Percentiles rank a stretch among this genome's conserved stretches.
These are phyloP conservation scores for Sphinx pinastri DNA, from an alignment of 2,888 invertebrate genomes.

Conservation along the genomic window DNA sequence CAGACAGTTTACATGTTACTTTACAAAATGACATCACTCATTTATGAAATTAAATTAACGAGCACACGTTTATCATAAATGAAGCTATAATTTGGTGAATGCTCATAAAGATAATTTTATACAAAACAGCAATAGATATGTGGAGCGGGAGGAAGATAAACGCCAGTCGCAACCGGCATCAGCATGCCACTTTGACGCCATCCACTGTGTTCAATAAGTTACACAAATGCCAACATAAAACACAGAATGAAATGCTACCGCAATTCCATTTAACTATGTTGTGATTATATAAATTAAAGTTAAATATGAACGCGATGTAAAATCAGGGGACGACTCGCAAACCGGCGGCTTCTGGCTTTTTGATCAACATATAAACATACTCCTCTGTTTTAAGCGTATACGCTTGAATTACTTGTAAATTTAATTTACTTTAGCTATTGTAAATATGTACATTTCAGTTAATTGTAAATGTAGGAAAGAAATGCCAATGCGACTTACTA, in stretches of 20 bases:
- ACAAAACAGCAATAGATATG: conserved; percentile 7
- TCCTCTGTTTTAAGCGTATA: neutral
- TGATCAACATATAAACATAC: conserved; percentile 11
- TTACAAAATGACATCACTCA: conserved; percentile 63
- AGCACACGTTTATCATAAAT: conserved; percentile 39
- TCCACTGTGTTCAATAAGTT: conserved; percentile 19
- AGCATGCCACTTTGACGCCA: conserved; percentile 4
- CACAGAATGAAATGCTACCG: conserved; percentile 15
- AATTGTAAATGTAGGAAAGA: too few relatives aligned
- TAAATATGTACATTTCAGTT: too few relatives aligned
- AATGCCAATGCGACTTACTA: too few relatives aligned
- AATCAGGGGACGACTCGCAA: neutral
- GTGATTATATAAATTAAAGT: conserved; percentile 24
- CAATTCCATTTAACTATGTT: conserved; percentile 16
- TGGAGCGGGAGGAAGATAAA: conserved; percentile 12
- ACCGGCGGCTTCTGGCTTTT: neutral
- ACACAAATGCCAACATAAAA: conserved; percentile 23
- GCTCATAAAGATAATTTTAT: conserved; percentile 30
- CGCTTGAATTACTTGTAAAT: neutral
- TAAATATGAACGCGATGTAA: conserved; percentile 20
- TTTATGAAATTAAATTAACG: conserved; percentile 55
- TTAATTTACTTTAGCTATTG: too few relatives aligned
- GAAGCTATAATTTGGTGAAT: conserved; percentile 24
- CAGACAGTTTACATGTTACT: conserved; percentile 47
- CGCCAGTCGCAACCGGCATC: neutral